A percentile compares a stretch with the other conserved stretches of the same genome.
These are phyloP conservation scores for Silurus glanis DNA, from an alignment of 2,113 vertebrate species.

Conservation along the genomic window DNA sequence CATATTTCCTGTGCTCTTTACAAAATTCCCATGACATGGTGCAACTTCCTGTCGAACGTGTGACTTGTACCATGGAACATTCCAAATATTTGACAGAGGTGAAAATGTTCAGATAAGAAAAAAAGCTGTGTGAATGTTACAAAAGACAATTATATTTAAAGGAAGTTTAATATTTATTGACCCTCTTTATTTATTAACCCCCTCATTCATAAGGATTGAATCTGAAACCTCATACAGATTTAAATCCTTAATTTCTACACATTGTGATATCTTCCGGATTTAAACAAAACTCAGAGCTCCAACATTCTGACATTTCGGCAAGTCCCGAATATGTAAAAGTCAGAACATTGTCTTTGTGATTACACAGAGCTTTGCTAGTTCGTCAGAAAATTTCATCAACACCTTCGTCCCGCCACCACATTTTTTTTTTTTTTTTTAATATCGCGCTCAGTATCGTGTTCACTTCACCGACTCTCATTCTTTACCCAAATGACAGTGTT, in stretches of 20 bases:
- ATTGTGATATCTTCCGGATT: background rate
- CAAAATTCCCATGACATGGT: background rate
- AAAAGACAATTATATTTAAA: too few species aligned
- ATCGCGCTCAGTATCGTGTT: constrained; percentile 47
- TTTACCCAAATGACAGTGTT: constrained; percentile 60
- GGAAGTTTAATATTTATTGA: too few species aligned
- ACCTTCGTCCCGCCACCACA: constrained; percentile 29
- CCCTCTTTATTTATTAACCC: too few species aligned
- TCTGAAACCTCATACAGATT: too few species aligned
- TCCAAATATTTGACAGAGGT: background rate
- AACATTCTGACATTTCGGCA: background rate
- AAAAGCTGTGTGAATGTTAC: background rate
- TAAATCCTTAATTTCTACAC: background rate
- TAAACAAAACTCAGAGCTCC: background rate
- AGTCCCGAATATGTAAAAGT: constrained; percentile 1
- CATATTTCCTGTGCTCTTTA: background rate
- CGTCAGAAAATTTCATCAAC: constrained; percentile 47
- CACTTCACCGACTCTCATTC: constrained; percentile 48
- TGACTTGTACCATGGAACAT: constrained; percentile 1
- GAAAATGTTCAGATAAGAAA: background rate
- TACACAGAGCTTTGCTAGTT: constrained; percentile 33
- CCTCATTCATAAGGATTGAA: too few species aligned
- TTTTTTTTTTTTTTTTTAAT: constrained; percentile 31
- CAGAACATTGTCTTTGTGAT: constrained; percentile 40
- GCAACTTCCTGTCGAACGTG: background rate